phyloP scores from a whole-genome alignment of 1,140 invertebrate genomes.

The Paramacrobiotus metropolitanus region DNA sequence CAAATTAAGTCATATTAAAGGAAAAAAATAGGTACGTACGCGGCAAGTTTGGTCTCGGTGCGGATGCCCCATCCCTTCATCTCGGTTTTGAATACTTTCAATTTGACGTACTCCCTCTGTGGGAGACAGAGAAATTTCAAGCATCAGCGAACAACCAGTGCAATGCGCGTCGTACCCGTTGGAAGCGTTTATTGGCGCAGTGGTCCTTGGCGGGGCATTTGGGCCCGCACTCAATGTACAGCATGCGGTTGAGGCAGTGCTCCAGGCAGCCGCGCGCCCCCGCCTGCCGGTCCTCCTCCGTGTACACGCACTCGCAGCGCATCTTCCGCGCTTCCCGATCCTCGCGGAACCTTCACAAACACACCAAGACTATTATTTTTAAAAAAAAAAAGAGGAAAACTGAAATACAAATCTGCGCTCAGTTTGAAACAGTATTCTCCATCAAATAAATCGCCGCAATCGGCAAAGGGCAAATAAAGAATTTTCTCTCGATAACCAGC shows the following conservation, averaged over 20 bases:
- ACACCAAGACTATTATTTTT: too few relatives aligned
- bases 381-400: too few relatives aligned
- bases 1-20: neutral
- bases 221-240: slow-evolving; percentile 91
- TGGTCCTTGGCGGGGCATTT: slow-evolving; percentile 58
- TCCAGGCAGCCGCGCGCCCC: slow-evolving; percentile 71
- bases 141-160: neutral
- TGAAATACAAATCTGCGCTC: too few relatives aligned
- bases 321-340: slow-evolving; percentile 53
- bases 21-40: slow-evolving; percentile 28
- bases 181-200: slow-evolving; percentile 83
- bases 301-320: slow-evolving; percentile 79
- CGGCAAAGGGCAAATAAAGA: too few relatives aligned
- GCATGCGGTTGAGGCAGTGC: slow-evolving; percentile 80
- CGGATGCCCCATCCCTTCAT: slow-evolving; percentile 84
- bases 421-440: too few relatives aligned
- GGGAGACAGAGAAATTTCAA: slow-evolving; percentile 9
- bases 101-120: slow-evolving; percentile 45
- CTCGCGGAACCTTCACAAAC: neutral
- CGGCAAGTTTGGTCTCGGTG: slow-evolving; percentile 41
- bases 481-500: too few relatives aligned
- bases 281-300: slow-evolving; percentile 55
- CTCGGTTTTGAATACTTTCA: slow-evolving; percentile 67
- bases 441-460: too few relatives aligned
- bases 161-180: slow-evolving; percentile 30